Evolutionary conservation across 1,140 invertebrate species (phyloP).

Genomic region (Drosophila asahinai): DNA sequence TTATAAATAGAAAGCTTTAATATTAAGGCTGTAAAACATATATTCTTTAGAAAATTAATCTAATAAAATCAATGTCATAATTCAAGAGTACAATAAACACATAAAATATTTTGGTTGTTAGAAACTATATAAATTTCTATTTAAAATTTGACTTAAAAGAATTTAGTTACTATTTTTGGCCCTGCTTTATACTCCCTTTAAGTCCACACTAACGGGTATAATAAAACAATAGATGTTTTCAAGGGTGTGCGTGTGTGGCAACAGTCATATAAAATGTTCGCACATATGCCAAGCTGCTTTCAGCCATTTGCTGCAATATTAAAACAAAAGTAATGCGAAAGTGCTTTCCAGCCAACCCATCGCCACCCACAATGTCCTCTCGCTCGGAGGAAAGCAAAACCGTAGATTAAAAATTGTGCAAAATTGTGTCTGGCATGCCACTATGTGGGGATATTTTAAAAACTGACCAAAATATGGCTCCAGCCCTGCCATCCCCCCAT

Average conservation of each 20-base stretch:
- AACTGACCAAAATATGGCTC: conserved; percentile 29
- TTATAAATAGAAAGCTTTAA: not conserved
- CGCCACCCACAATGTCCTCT: not conserved
- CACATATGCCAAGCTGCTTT: conserved; percentile 76
- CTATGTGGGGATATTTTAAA: conserved; percentile 45
- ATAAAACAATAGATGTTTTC: conserved; percentile 69
- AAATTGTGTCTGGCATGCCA: conserved; percentile 45
- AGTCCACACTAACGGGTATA: not conserved
- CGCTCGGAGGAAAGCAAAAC: conserved; percentile 31
- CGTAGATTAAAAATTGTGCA: conserved; percentile 61
- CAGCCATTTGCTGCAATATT: conserved; percentile 72
- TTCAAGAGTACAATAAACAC: no score
- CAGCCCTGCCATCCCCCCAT: not conserved
- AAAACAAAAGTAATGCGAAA: conserved; percentile 77
- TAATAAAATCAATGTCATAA: no score
- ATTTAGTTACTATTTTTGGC: not conserved
- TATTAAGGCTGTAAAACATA: not conserved
- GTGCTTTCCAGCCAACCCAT: conserved; percentile 48
- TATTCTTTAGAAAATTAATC: not conserved
- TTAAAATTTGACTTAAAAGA: no score
- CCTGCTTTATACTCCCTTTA: not conserved
- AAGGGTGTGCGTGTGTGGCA: conserved; percentile 31
- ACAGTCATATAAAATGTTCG: conserved; percentile 69
- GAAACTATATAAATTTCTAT: not conserved
- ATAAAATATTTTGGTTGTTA: no score